phyloP scores from a whole-genome alignment of 2,113 vertebrate genomes.

The Eclectus roratus region DNA sequence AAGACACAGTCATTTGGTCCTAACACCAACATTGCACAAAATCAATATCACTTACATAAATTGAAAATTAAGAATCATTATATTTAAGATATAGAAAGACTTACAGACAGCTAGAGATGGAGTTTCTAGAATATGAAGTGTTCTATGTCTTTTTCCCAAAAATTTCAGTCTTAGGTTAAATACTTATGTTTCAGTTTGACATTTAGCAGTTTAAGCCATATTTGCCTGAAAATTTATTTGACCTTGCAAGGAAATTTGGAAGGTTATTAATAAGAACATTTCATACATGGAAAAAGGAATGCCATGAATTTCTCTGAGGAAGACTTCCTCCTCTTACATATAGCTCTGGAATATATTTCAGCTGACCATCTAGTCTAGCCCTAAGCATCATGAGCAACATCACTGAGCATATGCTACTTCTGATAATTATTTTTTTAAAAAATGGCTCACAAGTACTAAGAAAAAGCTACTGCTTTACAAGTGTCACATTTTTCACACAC shows the following conservation, averaged over 20 bases:
- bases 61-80: not conserved
- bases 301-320: not conserved
- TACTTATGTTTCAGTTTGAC: not conserved
- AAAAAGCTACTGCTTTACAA: not conserved
- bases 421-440: not conserved
- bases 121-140: not conserved
- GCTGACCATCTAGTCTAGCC: not conserved
- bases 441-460: not conserved
- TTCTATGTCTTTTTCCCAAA: not conserved
- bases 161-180: not conserved
- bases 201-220: not conserved
- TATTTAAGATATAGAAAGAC: not conserved
- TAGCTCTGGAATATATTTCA: not conserved
- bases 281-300: not conserved
- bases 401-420: not conserved
- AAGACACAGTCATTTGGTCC: not conserved
- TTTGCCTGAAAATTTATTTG: not conserved
- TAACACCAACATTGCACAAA: not conserved
- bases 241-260: not conserved
- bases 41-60: not conserved
- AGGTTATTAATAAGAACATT: not conserved
- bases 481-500: not conserved
- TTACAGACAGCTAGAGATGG: not conserved
- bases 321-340: not conserved
- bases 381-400: not conserved